Base-by-base conservation (phyloP, 2,888 invertebrate genomes). In the Patella depressa region DNA sequence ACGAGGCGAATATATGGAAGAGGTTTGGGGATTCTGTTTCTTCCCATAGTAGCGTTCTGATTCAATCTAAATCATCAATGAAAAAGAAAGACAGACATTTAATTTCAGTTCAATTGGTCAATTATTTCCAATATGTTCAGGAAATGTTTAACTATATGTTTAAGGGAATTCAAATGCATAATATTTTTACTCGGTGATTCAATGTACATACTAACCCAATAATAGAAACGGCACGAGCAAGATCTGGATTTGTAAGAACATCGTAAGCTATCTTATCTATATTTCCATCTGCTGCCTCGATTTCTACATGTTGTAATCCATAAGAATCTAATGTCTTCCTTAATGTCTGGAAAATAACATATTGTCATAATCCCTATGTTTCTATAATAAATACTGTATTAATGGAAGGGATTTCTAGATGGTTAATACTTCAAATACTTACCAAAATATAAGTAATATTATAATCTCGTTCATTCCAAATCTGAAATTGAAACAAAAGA, bases 391-490 rank as follows among this genome's bases (percentile, higher is more conserved):
- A 7, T 45, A n/a, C 7, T 17, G 17, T 15, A 24, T 73, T 45
- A 73, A 14, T 24, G 5, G 69, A 17, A 65, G 14, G 65, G 3
- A 15, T 65, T 12, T 17, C 29, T 14, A 69, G 69, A 34, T 15
- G 2, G n/a, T 55, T 17, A 71, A 24, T 65, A 74, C 19, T 71
- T 29, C 17, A 24, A 74, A n/a, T n/a, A 11, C 19, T 73, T 80
- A 86, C 86, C 86, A 88, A 81, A 15, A 91, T 87, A 79, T 91
- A 91, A 9, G 82, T 80, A 17, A 83, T 82, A 74, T 88, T 81
- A 76, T 88, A 90, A 9, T 78, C 19, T 53, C 87, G 80, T 79
- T 91, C 91, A 82, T 91, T 91, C 91, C 90, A 91, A 45, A 90
- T 86, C 90, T 90, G 82, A 15, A 81, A 45, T 45, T 45, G 45